Base-by-base conservation (phyloP, 2,888 invertebrate genomes). In the Watsonalla cultraria region DNA sequence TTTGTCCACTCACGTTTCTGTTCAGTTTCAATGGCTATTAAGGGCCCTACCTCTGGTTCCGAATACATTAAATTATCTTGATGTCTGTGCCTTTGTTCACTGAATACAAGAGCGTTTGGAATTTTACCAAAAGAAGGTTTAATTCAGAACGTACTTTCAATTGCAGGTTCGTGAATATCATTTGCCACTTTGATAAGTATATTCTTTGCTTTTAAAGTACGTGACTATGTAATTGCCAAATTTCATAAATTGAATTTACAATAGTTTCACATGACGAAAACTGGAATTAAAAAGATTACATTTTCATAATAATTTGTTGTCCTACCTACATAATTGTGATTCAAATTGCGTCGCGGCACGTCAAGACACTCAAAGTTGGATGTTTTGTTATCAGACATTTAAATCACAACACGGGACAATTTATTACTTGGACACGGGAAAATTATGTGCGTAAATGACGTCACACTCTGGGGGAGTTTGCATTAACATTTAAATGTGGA, bases 1-100 rank as follows among this genome's bases (percentile, higher is more conserved):
- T 87, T 87, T 86, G 88, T 87, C 86, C 88, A 85, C 88, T 86
- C 85, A 82, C 87, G 86, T 77, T 84, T 82, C 86, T 78, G 84
- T 84, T 81, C 86, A 84, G 75, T 86, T 83, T 82, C 86, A 79
- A 86, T 84, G 80, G 86, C 83, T 76, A 84, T 87, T 86, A 87
- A 79, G 83, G 80, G 77, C 82, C 78, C 78, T 82, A 84, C 86
- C 86, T 86, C 75, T 68, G 72, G 66, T 70, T 69, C 72, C 71
- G 68, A 74, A 68, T 70, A 68, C 64, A 61, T 73, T 68, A 65
- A 70, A 67, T 67, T 66, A 70, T 57, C 54, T 54, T 58, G 59
- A 59, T 53, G 37, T 47, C 42, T 48, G 52, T 46, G 47, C 59
- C n/a, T 47, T 47, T 35, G 47, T 47, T n/a, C 11, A 11, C 42